A percentile compares a stretch with the other conserved stretches of the same genome.
phyloP scores from a whole-genome alignment of 2,888 invertebrate genomes.

The Sarcophaga carnaria region DNA sequence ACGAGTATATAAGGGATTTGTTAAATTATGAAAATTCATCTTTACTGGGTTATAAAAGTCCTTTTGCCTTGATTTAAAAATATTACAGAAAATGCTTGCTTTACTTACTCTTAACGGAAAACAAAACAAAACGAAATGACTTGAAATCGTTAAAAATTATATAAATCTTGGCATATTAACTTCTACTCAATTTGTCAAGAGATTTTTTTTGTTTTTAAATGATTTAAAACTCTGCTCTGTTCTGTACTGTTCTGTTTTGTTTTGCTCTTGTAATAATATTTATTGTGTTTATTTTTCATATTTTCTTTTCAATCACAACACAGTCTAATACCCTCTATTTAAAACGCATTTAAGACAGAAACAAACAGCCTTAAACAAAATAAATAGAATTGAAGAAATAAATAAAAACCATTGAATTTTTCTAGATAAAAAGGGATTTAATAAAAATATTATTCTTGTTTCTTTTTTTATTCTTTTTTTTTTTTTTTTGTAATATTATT shows the following conservation, averaged over 20 bases:
- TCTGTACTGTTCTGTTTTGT: not conserved
- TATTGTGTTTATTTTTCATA: no score
- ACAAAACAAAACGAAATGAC: not conserved
- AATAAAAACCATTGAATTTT: no score
- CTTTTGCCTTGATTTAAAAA: not conserved
- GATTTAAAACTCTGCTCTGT: not conserved
- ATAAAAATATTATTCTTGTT: no score
- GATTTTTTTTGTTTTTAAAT: not conserved
- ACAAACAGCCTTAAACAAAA: no score
- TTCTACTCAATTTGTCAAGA: slow-evolving; percentile 1
- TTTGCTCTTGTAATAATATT: not conserved
- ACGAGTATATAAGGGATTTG: not conserved
- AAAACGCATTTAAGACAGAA: not conserved
- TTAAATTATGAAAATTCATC: not conserved
- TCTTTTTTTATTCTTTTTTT: no score
- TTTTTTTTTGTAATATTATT: no score
- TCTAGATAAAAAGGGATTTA: no score
- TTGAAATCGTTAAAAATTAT: not conserved
- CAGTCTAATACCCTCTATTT: not conserved
- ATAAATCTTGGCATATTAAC: not conserved
- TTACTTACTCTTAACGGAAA: not conserved
- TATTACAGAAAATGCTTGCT: not conserved
- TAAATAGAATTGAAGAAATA: no score
- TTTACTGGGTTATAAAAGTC: not conserved
- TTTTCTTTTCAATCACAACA: not conserved